Percentiles rank a stretch among this genome's conserved stretches.
Conservation (phyloP, 2,113 vertebrate genomes). For the Xenopus laevis region DNA sequence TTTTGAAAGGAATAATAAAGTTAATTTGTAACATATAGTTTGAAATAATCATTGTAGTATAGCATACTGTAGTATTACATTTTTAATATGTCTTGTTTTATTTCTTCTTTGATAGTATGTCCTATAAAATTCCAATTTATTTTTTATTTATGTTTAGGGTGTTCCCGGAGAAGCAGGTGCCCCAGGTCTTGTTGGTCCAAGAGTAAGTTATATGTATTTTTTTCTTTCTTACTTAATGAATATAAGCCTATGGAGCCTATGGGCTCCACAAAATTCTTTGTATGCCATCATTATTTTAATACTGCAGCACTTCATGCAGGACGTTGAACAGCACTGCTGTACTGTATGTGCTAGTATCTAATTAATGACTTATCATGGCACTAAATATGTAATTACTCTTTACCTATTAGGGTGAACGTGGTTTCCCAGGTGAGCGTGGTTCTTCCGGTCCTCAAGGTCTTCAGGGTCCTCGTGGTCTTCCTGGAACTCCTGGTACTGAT, state of each 20-base stretch:
- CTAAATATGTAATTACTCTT: neutral
- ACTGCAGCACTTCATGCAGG: too few relatives aligned
- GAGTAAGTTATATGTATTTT: constrained; percentile 68
- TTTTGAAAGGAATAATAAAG: too few relatives aligned
- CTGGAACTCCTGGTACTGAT: constrained; percentile 91
- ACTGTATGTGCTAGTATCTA: neutral
- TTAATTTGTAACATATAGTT: too few relatives aligned
- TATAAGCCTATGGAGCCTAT: too few relatives aligned
- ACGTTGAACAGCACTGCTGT: too few relatives aligned
- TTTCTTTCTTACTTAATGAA: neutral
- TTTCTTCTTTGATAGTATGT: too few relatives aligned
- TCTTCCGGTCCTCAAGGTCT: constrained; percentile 84
- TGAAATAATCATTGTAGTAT: too few relatives aligned
- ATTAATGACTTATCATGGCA: neutral
- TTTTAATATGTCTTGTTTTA: too few relatives aligned
- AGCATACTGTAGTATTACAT: too few relatives aligned
- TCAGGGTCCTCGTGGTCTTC: constrained; percentile 86
- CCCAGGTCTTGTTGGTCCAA: constrained; percentile 81
- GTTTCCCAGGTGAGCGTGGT: constrained; percentile 93
- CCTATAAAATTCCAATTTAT: too few relatives aligned
- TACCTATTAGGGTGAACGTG: constrained; percentile 81
- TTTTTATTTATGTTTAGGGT: constrained; percentile 63
- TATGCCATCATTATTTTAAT: too few relatives aligned
- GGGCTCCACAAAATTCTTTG: too few relatives aligned
- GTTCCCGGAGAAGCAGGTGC: constrained; percentile 88